These are phyloP conservation scores for Trichonephila inaurata DNA, from an alignment of 1,140 invertebrate species.

Conservation along the genomic window DNA sequence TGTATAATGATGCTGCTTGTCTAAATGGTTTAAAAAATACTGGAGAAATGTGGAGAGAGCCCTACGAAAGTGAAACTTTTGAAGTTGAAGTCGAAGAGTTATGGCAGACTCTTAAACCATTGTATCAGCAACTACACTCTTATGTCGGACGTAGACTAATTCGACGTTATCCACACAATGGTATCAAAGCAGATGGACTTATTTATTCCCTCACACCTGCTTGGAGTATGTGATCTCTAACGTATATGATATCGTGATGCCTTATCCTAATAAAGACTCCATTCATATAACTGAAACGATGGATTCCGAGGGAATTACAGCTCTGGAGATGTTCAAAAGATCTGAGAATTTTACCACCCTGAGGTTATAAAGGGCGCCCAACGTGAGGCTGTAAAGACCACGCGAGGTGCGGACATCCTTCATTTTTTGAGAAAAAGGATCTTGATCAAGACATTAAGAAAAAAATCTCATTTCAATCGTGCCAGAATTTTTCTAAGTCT, in stretches of 20 bases:
- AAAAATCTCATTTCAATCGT: too few species aligned
- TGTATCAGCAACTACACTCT: conserved; percentile 93
- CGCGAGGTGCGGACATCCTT: too few species aligned
- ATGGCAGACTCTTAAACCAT: conserved; percentile 90
- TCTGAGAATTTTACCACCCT: conserved; percentile 92
- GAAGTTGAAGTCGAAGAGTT: conserved; percentile 88
- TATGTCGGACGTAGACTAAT: conserved; percentile 92
- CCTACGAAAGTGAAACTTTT: conserved; percentile 73
- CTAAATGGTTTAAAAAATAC: conserved; percentile 86
- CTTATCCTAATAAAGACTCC: conserved; percentile 87
- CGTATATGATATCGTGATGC: conserved; percentile 88
- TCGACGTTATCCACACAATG: conserved; percentile 82
- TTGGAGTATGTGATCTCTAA: conserved; percentile 95
- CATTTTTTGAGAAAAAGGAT: too few species aligned
- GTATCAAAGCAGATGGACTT: conserved; percentile 84
- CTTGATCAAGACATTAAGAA: too few species aligned
- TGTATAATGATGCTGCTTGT: conserved; percentile 89
- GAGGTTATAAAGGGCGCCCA: conserved; percentile 88
- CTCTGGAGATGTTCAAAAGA: conserved; percentile 87
- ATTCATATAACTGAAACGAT: conserved; percentile 88
- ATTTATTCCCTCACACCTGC: conserved; percentile 92
- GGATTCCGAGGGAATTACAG: conserved; percentile 80
- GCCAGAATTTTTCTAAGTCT: too few species aligned
- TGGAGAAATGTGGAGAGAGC: conserved; percentile 74
- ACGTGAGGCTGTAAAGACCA: too few species aligned